Evolutionary conservation across 2,797 vertebrate species (phyloP), one percentile per base, ranked within the genome.

Genomic region (Mycteria americana): DNA sequence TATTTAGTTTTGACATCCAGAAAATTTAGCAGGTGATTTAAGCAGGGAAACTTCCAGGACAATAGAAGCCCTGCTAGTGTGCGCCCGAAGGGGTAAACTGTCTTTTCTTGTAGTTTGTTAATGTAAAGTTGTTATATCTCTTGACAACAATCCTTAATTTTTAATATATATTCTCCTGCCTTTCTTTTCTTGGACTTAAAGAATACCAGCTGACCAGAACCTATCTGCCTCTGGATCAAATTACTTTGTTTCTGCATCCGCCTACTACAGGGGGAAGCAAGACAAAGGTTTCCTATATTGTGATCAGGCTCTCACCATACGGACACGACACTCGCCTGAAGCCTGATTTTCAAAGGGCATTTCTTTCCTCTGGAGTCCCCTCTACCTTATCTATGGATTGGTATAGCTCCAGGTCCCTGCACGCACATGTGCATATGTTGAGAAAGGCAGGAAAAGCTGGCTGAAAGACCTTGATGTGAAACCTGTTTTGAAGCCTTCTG

Each of bases 361-460:
- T 85, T 79, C 35, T 64, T 81, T 86, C 43, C 16, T 86, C 57
- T 63, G 6, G 21, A n/a, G n/a, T 50, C 14, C 19, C 35, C 28
- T 73, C n/a, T 82, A 15, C 16, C 19, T 81, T 62, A 41, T 25
- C 25, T 78, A 5, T 35, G 48, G 21, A 46, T 62, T 74, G 13
- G 6, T 72, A 13, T 18, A 65, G 9, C 46, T 84, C 23, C 11
- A 51, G 25, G 22, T 82, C 35, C 39, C 43, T 74, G 57, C 6
- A 22, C 33, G 10, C 21, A 31, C 9, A 3, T 27, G 3, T 30
- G 24, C 0, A 0, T 43, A 5, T 11, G 1, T 51, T n/a, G 30
- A 83, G 60, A 74, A 91, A 89, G 35, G 10, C 21, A 50, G 33
- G n/a, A 60, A 81, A 76, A 69, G 25, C 1, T 10, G 4, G 6